Conservation (phyloP, 2,797 vertebrate genomes). For the Rallus crepitans region DNA sequence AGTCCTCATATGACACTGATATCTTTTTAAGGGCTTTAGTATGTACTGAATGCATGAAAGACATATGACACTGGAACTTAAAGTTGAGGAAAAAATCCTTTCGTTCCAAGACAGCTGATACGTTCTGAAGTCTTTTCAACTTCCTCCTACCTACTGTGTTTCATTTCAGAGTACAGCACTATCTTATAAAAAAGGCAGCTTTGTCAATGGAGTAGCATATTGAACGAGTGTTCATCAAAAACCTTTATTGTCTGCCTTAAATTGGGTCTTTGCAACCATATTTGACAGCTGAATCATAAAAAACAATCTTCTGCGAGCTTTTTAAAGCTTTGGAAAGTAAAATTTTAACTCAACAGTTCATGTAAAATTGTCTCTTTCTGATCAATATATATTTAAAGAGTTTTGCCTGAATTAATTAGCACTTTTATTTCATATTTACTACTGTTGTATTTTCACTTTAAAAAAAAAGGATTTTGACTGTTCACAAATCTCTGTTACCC, state of each 20-base stretch:
- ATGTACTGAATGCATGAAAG: not conserved
- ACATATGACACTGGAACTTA: not conserved
- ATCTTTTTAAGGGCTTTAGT: not conserved
- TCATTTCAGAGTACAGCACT: not conserved
- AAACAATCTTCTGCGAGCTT: not conserved
- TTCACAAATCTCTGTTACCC: not conserved
- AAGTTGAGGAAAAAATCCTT: not conserved
- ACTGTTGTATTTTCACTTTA: not conserved
- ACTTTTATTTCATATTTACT: constrained; percentile 39
- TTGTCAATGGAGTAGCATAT: not conserved
- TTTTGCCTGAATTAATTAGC: constrained; percentile 41
- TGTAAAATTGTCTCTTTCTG: not conserved
- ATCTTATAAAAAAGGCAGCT: not conserved
- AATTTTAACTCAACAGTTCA: not conserved
- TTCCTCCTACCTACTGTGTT: not conserved
- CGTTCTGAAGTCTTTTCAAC: constrained; percentile 25
- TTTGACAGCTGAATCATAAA: constrained; percentile 8
- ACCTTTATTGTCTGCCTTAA: not conserved
- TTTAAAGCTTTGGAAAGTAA: not conserved
- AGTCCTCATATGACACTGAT: not conserved
- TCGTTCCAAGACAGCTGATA: not conserved
- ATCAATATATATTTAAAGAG: not conserved
- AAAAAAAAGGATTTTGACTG: not conserved
- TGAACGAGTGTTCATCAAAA: not conserved
- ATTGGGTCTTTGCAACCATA: not conserved